These are phyloP conservation scores for Chionis minor DNA, from an alignment of 2,113 vertebrate genomes.

Conservation along the genomic window DNA sequence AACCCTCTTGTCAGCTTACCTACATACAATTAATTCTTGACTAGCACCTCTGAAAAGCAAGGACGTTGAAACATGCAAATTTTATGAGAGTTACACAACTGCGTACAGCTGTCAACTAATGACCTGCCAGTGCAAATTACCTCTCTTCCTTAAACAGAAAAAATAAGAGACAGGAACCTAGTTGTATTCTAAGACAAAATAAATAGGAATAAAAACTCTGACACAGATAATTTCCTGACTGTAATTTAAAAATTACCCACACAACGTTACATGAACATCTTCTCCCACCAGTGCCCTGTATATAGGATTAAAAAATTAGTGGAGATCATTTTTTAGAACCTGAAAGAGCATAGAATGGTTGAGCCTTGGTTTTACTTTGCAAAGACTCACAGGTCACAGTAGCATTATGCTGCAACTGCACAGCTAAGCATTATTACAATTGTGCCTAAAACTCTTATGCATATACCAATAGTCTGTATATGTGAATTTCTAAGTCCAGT, in stretches of 20 bases:
- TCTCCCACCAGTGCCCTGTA: neutral
- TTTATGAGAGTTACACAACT: neutral
- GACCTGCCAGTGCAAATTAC: neutral
- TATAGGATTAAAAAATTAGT: neutral
- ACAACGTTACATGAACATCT: neutral
- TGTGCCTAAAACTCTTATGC: neutral
- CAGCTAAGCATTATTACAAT: neutral
- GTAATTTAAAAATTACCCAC: neutral
- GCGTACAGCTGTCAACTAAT: neutral
- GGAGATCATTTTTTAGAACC: neutral
- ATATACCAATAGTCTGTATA: neutral
- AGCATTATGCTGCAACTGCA: neutral
- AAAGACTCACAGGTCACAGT: neutral
- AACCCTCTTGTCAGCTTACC: neutral
- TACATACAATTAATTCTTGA: neutral
- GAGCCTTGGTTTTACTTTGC: neutral
- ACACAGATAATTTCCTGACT: neutral
- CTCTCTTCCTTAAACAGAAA: neutral
- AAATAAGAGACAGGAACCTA: neutral
- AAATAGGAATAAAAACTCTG: neutral
- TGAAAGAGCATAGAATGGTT: neutral
- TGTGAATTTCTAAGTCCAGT: neutral
- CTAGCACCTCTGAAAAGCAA: neutral
- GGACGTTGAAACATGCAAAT: neutral
- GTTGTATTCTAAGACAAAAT: neutral